Base-by-base conservation (phyloP, 2,797 vertebrate species). In the Gadopsis bispinosus region DNA sequence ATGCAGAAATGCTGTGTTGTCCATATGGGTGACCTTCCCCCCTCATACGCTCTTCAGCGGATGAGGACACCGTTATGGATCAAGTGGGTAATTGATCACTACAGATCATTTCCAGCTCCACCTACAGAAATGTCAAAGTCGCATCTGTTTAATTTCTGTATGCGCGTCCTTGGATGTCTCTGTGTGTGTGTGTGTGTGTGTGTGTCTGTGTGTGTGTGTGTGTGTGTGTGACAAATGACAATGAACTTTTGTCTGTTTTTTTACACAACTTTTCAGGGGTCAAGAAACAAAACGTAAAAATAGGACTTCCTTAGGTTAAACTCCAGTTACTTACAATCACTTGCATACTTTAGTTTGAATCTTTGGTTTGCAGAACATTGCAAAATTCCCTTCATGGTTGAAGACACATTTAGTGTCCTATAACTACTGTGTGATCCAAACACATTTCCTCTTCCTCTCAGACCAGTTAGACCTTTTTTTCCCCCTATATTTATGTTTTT, bases 1-100 rank as follows among this genome's bases (percentile, higher is more conserved):
- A 37, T 73, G 69, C 54, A 68, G 55, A 70, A 75, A 53, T 8
- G 17, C 63, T 50, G 17, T 48, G 76, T 29, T 6, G 3, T 69
- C 53, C 33, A 17, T 13, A 31, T 29, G 7, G 37, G 37, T 55
- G 82, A 85, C 84, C 84, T 86, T 58, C 17, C 41, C 73, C 64
- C 56, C 55, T 77, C 11, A 5, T 0, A 6, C 12, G 14, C 69
- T 79, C 81, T 79, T 59, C 75, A 66, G 35, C 19, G 0, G 45
- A 61, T 19, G 82, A 79, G 65, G 45, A 22, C 6, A 0, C 0
- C 7, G 47, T 72, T 77, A 66, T 54, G 73, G 81, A 83, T 88
- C 81, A 83, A 88, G 83, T 41, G 59, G 77, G 35, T 87, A 86
- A 87, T 86, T 87, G 87, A 77, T 78, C 83, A 77, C 77, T 80